These are phyloP conservation scores for Plemyria rubiginata DNA, from an alignment of 2,888 invertebrate species.

Conservation along the genomic window DNA sequence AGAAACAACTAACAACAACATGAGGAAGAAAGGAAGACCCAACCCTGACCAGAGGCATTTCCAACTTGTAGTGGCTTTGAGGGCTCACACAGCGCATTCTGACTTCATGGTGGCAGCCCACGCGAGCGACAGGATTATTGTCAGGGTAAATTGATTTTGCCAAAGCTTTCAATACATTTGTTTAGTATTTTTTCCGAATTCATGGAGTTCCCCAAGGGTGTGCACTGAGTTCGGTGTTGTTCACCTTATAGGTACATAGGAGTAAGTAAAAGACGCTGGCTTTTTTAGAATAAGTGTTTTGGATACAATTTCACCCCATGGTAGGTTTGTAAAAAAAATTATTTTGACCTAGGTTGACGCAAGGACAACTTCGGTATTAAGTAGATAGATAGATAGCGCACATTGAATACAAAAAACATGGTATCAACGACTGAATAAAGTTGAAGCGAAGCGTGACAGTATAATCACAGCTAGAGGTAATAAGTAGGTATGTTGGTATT, in stretches of 20 bases:
- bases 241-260: neutral
- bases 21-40: slow-evolving; percentile 99
- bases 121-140: slow-evolving; percentile 98
- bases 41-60: slow-evolving; percentile 99
- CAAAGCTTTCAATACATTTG: slow-evolving; percentile 4
- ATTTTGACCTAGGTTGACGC: no score
- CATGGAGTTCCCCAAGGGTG: slow-evolving; percentile 11
- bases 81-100: slow-evolving; percentile 93
- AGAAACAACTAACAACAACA: slow-evolving; percentile 99
- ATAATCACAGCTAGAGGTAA: slow-evolving; percentile 18
- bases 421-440: slow-evolving; percentile 9
- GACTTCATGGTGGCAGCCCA: slow-evolving; percentile 94
- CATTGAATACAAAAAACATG: neutral
- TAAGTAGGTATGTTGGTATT: slow-evolving; percentile 19
- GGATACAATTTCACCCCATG: no score
- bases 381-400: neutral
- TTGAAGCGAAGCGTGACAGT: slow-evolving; percentile 11
- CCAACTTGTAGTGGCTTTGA: slow-evolving; percentile 95
- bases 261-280: no score
- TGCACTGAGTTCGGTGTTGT: neutral
- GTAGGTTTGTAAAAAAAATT: no score
- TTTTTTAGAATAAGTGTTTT: no score
- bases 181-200: neutral
- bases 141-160: slow-evolving; percentile 88
- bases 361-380: no score